A percentile compares a stretch with the other conserved stretches of the same genome.
Conservation (phyloP, 30 jellyfish, hydroid and myxozoan genomes). For the Phacellophora camtschatica region DNA sequence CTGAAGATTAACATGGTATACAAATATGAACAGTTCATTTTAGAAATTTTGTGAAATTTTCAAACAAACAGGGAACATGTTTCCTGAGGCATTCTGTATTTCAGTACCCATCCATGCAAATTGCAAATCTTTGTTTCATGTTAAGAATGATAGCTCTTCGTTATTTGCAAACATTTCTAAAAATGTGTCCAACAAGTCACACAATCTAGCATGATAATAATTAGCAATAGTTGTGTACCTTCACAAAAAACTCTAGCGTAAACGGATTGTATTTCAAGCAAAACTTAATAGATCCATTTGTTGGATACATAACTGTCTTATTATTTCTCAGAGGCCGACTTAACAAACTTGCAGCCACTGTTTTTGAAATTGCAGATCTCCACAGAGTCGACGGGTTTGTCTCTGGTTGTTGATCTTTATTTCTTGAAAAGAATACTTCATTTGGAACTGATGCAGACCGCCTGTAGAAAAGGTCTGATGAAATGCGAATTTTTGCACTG, state of each 20-base stretch:
- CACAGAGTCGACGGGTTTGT: slow-evolving; percentile 58
- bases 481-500: background rate
- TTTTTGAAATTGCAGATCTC: slow-evolving; percentile 67
- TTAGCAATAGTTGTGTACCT: background rate
- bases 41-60: too few relatives aligned
- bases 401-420: slow-evolving; percentile 26
- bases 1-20: too few relatives aligned
- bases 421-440: slow-evolving; percentile 61
- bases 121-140: too few relatives aligned
- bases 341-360: slow-evolving; percentile 59
- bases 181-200: background rate
- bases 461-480: slow-evolving; percentile 29
- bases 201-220: background rate
- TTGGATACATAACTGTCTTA: slow-evolving; percentile 13
- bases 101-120: too few relatives aligned
- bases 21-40: too few relatives aligned
- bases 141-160: too few relatives aligned
- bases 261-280: slow-evolving; percentile 57
- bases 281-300: slow-evolving; percentile 78
- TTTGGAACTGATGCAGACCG: slow-evolving; percentile 68
- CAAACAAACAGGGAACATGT: too few relatives aligned
- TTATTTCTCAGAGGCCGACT: slow-evolving; percentile 39
- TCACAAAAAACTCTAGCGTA: slow-evolving; percentile 41
- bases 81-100: too few relatives aligned
- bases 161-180: too few relatives aligned